Evolutionary conservation across 53 echinoderm and acorn worm genomes (phyloP).

Genomic region (Arbacia lixula): DNA sequence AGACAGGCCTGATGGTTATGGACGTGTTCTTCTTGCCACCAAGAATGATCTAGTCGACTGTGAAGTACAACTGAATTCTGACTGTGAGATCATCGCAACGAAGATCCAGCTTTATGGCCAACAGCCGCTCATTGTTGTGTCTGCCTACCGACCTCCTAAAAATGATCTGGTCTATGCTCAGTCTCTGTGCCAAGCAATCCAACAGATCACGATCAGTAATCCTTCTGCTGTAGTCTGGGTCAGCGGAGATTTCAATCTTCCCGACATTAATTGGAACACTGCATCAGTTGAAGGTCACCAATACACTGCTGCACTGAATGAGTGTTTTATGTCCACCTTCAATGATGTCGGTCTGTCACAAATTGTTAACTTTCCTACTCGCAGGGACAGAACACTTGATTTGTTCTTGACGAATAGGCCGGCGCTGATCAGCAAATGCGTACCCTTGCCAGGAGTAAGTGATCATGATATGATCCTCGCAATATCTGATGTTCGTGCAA

Average conservation of each 20-base stretch:
- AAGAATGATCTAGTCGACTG: slow-evolving; percentile 12
- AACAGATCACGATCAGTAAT: background rate
- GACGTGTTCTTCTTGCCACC: slow-evolving; percentile 15
- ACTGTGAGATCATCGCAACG: slow-evolving; percentile 23
- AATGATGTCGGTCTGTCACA: slow-evolving; percentile 27
- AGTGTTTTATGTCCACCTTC: slow-evolving; percentile 29
- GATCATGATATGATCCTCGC: slow-evolving; percentile 52
- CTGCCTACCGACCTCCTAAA: slow-evolving; percentile 43
- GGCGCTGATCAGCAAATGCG: slow-evolving; percentile 33
- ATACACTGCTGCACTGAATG: slow-evolving; percentile 22
- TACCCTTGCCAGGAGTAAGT: slow-evolving; percentile 45
- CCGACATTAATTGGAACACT: slow-evolving; percentile 31
- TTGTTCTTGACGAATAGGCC: slow-evolving; percentile 38
- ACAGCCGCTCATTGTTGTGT: slow-evolving; percentile 38
- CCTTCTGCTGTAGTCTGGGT: slow-evolving; percentile 29
- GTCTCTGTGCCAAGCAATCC: slow-evolving; percentile 23
- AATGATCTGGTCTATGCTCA: slow-evolving; percentile 30
- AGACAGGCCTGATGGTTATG: slow-evolving; percentile 26
- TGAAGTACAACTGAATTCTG: background rate
- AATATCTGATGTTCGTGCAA: slow-evolving; percentile 19
- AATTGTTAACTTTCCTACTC: slow-evolving; percentile 49
- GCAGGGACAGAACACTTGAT: slow-evolving; percentile 29
- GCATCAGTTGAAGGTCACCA: slow-evolving; percentile 5
- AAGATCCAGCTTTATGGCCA: slow-evolving; percentile 28
- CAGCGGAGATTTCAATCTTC: slow-evolving; percentile 46